Evolutionary conservation across 2,888 invertebrate genomes (phyloP).

Genomic region (Neuroscelio doddi): DNA sequence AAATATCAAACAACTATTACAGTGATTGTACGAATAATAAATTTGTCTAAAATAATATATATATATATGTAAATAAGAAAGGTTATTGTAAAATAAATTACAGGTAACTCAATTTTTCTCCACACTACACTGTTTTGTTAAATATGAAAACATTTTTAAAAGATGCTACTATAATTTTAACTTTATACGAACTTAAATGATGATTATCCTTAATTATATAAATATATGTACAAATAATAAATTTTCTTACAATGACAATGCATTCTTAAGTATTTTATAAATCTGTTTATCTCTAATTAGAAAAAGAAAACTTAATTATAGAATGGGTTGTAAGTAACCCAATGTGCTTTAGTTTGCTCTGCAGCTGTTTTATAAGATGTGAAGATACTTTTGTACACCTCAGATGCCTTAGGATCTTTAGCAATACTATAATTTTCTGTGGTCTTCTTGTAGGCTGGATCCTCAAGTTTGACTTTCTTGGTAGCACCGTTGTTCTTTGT

Average conservation of each 20-base stretch:
- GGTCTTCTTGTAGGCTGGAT: conserved; percentile 84
- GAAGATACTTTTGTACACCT: conserved; percentile 96
- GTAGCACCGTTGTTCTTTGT: conserved; percentile 58
- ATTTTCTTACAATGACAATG: neutral
- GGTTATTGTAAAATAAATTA: too few species aligned
- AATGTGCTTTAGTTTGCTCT: conserved; percentile 92
- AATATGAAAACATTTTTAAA: too few species aligned
- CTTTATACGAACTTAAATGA: too few species aligned
- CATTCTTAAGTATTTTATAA: neutral
- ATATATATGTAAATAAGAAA: too few species aligned
- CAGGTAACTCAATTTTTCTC: too few species aligned
- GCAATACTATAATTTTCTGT: conserved; percentile 89
- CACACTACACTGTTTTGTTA: too few species aligned
- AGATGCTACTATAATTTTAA: too few species aligned
- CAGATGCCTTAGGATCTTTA: conserved; percentile 90
- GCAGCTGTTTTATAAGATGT: conserved; percentile 91
- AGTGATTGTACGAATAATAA: too few species aligned
- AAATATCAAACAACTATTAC: too few species aligned
- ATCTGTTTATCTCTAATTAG: neutral
- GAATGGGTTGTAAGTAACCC: conserved; percentile 98
- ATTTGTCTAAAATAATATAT: too few species aligned
- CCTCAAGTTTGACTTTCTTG: conserved; percentile 68
- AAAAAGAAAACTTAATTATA: conserved; percentile 86
- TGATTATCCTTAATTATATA: too few species aligned
- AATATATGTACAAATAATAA: too few species aligned